Conservation (phyloP, 2,113 vertebrate species). For the Ochotona princeps region DNA sequence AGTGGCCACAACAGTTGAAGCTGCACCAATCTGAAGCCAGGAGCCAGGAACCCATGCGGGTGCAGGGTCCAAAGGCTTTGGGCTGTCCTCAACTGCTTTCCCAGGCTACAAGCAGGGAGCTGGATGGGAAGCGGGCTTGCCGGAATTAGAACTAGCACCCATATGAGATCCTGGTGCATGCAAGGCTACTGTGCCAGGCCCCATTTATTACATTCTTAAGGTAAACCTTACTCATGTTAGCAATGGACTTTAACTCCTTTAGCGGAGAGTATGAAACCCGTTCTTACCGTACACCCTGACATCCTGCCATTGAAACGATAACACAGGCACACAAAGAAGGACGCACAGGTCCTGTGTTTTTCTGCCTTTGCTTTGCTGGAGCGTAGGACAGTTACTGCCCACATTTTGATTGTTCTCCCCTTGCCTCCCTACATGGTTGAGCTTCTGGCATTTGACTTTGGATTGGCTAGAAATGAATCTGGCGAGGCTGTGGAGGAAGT, state of each 20-base stretch:
- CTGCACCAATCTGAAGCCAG: too few relatives aligned
- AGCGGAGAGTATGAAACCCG: slow-evolving; percentile 52
- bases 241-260: slow-evolving; percentile 76
- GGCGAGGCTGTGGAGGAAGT: not conserved
- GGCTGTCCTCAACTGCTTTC: too few relatives aligned
- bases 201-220: slow-evolving; percentile 68
- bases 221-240: slow-evolving; percentile 74
- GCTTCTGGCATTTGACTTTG: not conserved
- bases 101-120: too few relatives aligned
- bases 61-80: too few relatives aligned
- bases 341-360: not conserved
- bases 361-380: not conserved
- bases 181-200: too few relatives aligned
- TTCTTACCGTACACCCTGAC: not conserved
- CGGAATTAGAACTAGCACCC: too few relatives aligned
- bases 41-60: too few relatives aligned
- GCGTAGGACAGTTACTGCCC: not conserved
- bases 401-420: not conserved
- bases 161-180: too few relatives aligned
- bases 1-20: too few relatives aligned
- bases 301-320: slow-evolving; percentile 23
- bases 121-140: too few relatives aligned
- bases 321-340: not conserved
- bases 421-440: not conserved
- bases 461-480: not conserved